phyloP scores from a whole-genome alignment of 1,140 invertebrate species.

The Anadara kagoshimensis region DNA sequence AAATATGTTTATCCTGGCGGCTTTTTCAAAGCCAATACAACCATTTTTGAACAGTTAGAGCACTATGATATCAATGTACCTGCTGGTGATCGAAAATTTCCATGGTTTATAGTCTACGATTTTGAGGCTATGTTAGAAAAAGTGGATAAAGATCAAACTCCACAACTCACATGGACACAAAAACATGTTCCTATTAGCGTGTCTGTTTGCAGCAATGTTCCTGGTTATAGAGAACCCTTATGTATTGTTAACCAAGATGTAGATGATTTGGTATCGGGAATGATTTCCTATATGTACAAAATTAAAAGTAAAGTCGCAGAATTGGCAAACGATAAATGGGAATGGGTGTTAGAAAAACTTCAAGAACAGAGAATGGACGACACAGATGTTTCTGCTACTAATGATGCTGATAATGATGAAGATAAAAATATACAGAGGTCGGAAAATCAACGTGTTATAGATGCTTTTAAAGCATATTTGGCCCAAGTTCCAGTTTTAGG shows the following conservation, averaged over 20 bases:
- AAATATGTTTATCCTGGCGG: slow-evolving; percentile 9
- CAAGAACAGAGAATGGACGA: too few species aligned
- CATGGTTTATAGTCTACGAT: slow-evolving; percentile 29
- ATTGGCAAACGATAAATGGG: too few species aligned
- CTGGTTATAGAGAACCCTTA: neutral
- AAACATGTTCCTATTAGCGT: slow-evolving; percentile 12
- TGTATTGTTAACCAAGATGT: slow-evolving; percentile 21
- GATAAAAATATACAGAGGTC: neutral
- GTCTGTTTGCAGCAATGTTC: slow-evolving; percentile 17
- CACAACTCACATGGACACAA: slow-evolving; percentile 9
- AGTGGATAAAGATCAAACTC: neutral
- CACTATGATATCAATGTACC: slow-evolving; percentile 10
- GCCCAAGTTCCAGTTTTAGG: slow-evolving; percentile 18
- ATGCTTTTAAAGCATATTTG: slow-evolving; percentile 21
- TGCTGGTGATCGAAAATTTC: neutral
- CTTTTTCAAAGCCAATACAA: neutral
- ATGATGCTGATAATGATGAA: neutral
- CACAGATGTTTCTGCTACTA: too few species aligned
- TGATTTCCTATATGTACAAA: too few species aligned
- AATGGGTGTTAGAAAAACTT: too few species aligned
- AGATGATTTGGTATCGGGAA: slow-evolving; percentile 19
- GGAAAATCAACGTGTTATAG: too few species aligned
- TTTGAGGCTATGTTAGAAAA: slow-evolving; percentile 17
- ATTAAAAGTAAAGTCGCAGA: too few species aligned
- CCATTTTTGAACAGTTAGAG: slow-evolving; percentile 25